Evolutionary conservation across 2,888 invertebrate genomes (phyloP).

Genomic region (Orthosia gracilis): DNA sequence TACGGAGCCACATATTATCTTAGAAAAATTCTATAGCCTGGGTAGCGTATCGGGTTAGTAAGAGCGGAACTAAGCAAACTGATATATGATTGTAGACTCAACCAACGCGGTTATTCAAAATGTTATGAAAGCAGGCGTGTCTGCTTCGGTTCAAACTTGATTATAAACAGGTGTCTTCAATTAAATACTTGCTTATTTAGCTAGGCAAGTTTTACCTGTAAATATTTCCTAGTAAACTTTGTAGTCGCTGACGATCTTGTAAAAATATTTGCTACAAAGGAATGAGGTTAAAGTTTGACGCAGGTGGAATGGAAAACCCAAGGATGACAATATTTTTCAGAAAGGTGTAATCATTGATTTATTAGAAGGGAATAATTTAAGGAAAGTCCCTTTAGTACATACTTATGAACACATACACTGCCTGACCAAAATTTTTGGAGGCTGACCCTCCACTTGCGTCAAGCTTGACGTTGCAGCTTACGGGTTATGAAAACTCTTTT

Average conservation of each 20-base stretch:
- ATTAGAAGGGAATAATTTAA: slow-evolving; percentile 10
- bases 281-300: slow-evolving; percentile 47
- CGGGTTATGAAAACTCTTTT: not conserved
- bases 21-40: too few relatives aligned
- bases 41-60: too few relatives aligned
- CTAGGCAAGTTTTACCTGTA: slow-evolving; percentile 10
- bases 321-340: slow-evolving; percentile 27
- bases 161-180: slow-evolving; percentile 22
- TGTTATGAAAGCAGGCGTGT: not conserved
- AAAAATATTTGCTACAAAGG: slow-evolving; percentile 9
- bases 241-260: not conserved
- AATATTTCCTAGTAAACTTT: slow-evolving; percentile 11
- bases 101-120: not conserved
- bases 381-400: not conserved
- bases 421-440: too few relatives aligned
- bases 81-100: not conserved
- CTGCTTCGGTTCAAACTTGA: slow-evolving; percentile 7
- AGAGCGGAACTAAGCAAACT: not conserved
- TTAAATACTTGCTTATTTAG: slow-evolving; percentile 24
- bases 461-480: not conserved
- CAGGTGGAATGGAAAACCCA: slow-evolving; percentile 30
- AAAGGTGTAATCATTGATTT: slow-evolving; percentile 21
- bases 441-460: not conserved
- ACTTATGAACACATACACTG: too few relatives aligned
- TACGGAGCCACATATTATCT: too few relatives aligned